Percentiles rank a stretch among this genome's conserved stretches.
These are phyloP conservation scores for Tetanocera ferruginea DNA, from an alignment of 2,888 invertebrate species.

Conservation along the genomic window DNA sequence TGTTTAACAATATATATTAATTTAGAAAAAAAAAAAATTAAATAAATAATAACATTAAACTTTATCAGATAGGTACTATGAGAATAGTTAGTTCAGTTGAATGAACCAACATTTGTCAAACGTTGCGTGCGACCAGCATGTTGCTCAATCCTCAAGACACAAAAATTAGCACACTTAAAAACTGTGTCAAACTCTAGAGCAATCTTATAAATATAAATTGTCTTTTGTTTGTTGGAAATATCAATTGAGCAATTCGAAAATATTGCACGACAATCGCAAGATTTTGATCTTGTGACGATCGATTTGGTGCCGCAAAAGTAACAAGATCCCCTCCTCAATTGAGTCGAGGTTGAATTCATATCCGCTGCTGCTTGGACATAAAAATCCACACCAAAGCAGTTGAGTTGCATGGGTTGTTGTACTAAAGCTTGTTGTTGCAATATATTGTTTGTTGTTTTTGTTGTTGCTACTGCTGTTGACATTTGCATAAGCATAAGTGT, in stretches of 20 bases:
- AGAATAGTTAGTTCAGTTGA: too few species aligned
- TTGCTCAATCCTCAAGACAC: conserved; percentile 24
- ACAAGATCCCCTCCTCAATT: not conserved
- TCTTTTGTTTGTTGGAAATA: conserved; percentile 37
- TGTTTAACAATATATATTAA: not conserved
- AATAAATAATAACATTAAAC: not conserved
- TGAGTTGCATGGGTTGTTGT: not conserved
- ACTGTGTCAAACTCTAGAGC: conserved; percentile 20
- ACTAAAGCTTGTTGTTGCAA: conserved; percentile 11
- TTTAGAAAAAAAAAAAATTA: not conserved
- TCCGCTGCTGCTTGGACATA: conserved; percentile 14
- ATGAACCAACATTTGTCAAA: not conserved
- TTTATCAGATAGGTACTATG: not conserved
- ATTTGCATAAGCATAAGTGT: conserved; percentile 43
- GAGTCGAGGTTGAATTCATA: not conserved
- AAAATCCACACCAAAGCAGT: conserved; percentile 22
- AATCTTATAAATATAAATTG: conserved; percentile 44
- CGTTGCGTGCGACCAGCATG: conserved; percentile 31
- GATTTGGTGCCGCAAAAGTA: conserved; percentile 23
- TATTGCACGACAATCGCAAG: not conserved
- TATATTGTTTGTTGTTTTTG: not conserved
- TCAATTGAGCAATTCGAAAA: conserved; percentile 40
- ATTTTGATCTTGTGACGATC: conserved; percentile 17
- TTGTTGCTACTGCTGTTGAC: conserved; percentile 13
- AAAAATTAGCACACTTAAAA: conserved; percentile 14